phyloP scores from a whole-genome alignment of 2,888 invertebrate species.

The Osedax frankpressi region DNA sequence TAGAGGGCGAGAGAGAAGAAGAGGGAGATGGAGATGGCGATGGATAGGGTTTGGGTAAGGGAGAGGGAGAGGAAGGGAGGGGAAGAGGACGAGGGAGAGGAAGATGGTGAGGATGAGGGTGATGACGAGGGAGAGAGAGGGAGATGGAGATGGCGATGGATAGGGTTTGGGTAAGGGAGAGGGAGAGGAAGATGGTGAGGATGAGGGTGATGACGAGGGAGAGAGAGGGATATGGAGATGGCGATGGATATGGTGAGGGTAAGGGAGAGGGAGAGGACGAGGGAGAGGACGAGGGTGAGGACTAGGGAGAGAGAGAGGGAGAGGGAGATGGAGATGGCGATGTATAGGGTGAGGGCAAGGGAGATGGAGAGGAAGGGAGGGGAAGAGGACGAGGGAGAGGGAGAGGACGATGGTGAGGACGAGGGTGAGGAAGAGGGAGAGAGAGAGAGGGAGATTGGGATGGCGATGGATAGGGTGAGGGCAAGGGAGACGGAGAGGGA shows the following conservation, averaged over 20 bases:
- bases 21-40: background rate
- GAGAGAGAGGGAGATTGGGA: background rate
- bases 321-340: background rate
- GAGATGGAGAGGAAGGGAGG: background rate
- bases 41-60: too few relatives aligned
- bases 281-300: background rate
- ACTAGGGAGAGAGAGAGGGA: background rate
- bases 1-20: background rate
- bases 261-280: background rate
- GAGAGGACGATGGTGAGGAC: background rate
- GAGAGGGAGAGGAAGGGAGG: too few relatives aligned
- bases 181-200: background rate
- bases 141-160: background rate
- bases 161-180: background rate
- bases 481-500: too few relatives aligned
- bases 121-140: background rate
- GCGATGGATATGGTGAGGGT: too few relatives aligned
- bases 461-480: background rate
- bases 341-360: background rate
- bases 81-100: background rate
- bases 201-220: background rate
- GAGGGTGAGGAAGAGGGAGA: background rate
- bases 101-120: background rate
- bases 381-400: background rate
- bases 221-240: conserved; percentile 1